Evolutionary conservation across 2,888 invertebrate genomes (phyloP).

Genomic region (Camponotus fellah): DNA sequence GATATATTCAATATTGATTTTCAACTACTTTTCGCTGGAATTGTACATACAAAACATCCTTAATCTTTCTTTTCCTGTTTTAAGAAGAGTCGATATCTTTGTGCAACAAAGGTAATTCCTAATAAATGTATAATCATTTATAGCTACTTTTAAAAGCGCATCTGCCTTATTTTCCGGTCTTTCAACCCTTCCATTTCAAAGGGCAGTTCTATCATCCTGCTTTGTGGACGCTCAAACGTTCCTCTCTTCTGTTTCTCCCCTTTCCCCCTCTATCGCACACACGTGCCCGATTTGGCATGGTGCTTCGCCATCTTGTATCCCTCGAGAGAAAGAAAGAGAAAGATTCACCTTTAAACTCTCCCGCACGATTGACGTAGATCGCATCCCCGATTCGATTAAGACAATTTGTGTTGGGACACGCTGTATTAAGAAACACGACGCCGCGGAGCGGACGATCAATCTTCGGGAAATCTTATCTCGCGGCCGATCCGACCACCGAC

Average conservation of each 20-base stretch:
- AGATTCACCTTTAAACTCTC: constrained; percentile 39
- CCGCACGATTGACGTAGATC: constrained; percentile 28
- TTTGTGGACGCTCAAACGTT: constrained; percentile 32
- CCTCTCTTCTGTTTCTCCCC: constrained; percentile 33
- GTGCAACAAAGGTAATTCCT: constrained; percentile 2
- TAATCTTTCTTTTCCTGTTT: neutral
- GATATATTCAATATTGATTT: too few relatives aligned
- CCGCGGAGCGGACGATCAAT: constrained; percentile 73
- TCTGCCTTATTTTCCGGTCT: constrained; percentile 32
- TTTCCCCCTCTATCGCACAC: constrained; percentile 50
- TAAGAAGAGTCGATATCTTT: neutral
- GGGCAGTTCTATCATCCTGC: constrained; percentile 19
- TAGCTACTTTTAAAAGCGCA: constrained; percentile 8
- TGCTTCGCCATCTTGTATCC: constrained; percentile 71
- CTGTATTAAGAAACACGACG: constrained; percentile 45
- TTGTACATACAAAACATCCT: too few relatives aligned
- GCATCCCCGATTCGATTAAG: constrained; percentile 69
- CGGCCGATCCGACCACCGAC: constrained; percentile 74
- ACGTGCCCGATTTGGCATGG: constrained; percentile 76
- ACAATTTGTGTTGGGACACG: constrained; percentile 64
- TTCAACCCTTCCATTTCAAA: constrained; percentile 45
- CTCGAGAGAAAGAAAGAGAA: neutral
- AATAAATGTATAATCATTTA: constrained; percentile 36
- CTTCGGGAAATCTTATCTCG: constrained; percentile 71
- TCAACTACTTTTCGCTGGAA: too few relatives aligned